A percentile compares a stretch with the other conserved stretches of the same genome.
These are phyloP conservation scores for Heteronetta atricapilla DNA, from an alignment of 2,113 vertebrate genomes.

Conservation along the genomic window DNA sequence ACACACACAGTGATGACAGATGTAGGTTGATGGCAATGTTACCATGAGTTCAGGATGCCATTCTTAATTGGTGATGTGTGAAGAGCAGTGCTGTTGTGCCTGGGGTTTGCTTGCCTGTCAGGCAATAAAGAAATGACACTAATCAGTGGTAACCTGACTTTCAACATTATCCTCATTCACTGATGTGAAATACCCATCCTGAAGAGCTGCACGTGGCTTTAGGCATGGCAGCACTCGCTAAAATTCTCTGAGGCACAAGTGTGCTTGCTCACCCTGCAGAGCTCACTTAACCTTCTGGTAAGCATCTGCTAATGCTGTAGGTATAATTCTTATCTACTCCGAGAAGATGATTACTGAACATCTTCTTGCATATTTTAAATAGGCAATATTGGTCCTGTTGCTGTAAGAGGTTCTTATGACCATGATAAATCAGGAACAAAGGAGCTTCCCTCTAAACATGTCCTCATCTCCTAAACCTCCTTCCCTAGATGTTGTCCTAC, in stretches of 20 bases:
- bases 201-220: background rate
- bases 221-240: accelerated
- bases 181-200: background rate
- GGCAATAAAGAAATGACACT: background rate
- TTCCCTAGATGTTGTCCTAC: background rate
- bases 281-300: background rate
- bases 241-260: background rate
- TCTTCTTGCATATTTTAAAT: background rate
- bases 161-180: accelerated
- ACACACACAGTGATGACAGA: accelerated
- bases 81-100: background rate
- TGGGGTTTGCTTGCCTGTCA: background rate
- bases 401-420: background rate
- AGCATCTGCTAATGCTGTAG: background rate
- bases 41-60: background rate
- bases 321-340: background rate
- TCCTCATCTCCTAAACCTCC: background rate
- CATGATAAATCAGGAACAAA: background rate
- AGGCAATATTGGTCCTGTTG: accelerated
- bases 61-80: background rate
- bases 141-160: background rate
- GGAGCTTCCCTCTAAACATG: background rate
- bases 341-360: background rate
- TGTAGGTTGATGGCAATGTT: background rate
- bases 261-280: background rate